Evolutionary conservation across 92 coral and sea anemone genomes (phyloP).

Genomic region (Chrysogorgia sp.): DNA sequence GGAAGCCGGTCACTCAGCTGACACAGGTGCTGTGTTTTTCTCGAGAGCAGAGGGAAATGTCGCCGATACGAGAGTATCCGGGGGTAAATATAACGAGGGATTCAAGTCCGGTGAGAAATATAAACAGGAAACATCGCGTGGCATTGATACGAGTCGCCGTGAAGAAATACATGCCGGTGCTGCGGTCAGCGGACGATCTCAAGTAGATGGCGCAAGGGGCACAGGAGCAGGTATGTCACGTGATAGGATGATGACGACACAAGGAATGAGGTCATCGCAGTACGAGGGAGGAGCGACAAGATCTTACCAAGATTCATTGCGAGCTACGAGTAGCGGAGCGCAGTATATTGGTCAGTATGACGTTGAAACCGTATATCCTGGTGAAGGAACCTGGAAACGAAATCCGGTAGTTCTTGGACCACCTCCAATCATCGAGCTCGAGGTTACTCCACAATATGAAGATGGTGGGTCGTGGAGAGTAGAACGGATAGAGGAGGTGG

Average conservation of each 20-base stretch:
- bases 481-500: slow-evolving; percentile 10
- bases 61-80: not conserved
- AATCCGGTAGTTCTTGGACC: slow-evolving; percentile 34
- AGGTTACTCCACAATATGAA: slow-evolving; percentile 5
- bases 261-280: slow-evolving; percentile 31
- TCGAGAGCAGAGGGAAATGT: not conserved
- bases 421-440: slow-evolving; percentile 18
- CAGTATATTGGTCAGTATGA: slow-evolving; percentile 28
- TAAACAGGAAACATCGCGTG: not conserved
- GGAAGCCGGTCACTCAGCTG: slow-evolving; percentile 17
- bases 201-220: slow-evolving; percentile 1
- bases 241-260: slow-evolving; percentile 1
- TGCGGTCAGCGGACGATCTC: not conserved
- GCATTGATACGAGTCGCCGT: slow-evolving; percentile 5
- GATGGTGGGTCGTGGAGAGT: slow-evolving; percentile 34
- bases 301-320: slow-evolving; percentile 4
- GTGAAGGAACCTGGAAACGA: not conserved
- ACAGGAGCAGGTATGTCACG: slow-evolving; percentile 4
- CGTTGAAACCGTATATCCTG: not conserved
- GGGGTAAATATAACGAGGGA: slow-evolving; percentile 32
- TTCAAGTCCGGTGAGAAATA: not conserved
- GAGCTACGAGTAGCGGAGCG: not conserved
- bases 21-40: slow-evolving; percentile 10
- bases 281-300: slow-evolving; percentile 14
- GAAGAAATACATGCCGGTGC: slow-evolving; percentile 5